These are phyloP conservation scores for Erythrocercus mccallii DNA, from an alignment of 2,113 vertebrate species.

Conservation along the genomic window DNA sequence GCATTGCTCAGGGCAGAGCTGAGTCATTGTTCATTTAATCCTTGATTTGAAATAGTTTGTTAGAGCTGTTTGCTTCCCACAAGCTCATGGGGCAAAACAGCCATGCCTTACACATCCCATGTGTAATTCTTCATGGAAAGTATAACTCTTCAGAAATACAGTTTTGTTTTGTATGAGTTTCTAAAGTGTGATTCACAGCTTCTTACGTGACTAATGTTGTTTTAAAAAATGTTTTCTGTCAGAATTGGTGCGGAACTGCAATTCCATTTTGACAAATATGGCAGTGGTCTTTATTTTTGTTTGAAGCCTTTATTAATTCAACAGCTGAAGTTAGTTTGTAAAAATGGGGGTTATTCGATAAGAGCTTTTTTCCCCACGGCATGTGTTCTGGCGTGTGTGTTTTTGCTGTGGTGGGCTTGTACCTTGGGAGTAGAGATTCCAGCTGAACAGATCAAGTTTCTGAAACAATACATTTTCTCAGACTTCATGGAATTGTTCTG, in stretches of 20 bases:
- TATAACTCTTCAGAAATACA: neutral
- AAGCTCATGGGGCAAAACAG: neutral
- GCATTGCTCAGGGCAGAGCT: neutral
- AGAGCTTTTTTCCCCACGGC: neutral
- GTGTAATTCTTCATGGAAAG: slow-evolving; percentile 20
- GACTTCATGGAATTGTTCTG: slow-evolving; percentile 74
- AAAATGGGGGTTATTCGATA: slow-evolving; percentile 54
- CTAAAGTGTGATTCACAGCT: slow-evolving; percentile 29
- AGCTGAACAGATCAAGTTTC: slow-evolving; percentile 74
- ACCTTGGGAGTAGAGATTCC: slow-evolving; percentile 71
- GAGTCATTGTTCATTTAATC: neutral
- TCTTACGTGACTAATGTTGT: slow-evolving; percentile 30
- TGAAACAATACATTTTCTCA: slow-evolving; percentile 76
- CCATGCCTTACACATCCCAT: neutral
- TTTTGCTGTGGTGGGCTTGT: slow-evolving; percentile 62
- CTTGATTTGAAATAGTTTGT: neutral
- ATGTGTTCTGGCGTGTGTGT: slow-evolving; percentile 49
- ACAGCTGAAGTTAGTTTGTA: slow-evolving; percentile 44
- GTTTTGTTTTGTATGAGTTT: neutral
- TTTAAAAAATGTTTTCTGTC: slow-evolving; percentile 54
- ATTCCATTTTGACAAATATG: slow-evolving; percentile 52
- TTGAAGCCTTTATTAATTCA: slow-evolving; percentile 53
- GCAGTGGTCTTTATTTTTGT: slow-evolving; percentile 54
- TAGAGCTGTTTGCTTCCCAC: neutral
- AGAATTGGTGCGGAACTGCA: slow-evolving; percentile 32